Percentiles rank a stretch among this genome's conserved stretches.
phyloP scores from a whole-genome alignment of 1,140 invertebrate species.

The Trichomalopsis sarcophagae region DNA sequence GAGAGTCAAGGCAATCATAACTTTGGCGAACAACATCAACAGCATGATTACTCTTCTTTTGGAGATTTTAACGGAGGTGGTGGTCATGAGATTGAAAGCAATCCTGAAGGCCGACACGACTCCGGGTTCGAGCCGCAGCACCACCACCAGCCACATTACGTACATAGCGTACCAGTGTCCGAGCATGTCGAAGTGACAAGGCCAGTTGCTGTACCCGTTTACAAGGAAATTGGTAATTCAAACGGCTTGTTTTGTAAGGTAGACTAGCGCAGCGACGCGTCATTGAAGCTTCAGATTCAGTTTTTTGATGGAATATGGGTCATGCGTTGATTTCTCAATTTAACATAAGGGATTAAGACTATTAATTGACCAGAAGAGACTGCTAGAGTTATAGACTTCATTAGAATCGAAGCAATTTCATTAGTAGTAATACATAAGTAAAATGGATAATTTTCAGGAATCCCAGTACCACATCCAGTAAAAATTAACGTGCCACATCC shows the following conservation, averaged over 20 bases:
- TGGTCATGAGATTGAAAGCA: conserved; percentile 52
- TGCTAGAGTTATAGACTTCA: not conserved
- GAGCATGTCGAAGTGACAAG: conserved; percentile 84
- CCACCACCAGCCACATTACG: conserved; percentile 60
- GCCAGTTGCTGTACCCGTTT: conserved; percentile 81
- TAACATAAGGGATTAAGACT: not conserved
- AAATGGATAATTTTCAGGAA: conserved; percentile 60
- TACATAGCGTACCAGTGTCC: conserved; percentile 77
- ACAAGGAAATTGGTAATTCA: conserved; percentile 80
- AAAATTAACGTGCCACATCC: conserved; percentile 84
- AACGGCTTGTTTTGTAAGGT: not conserved
- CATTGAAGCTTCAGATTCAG: not conserved
- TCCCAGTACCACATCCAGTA: conserved; percentile 81
- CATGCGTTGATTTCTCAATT: not conserved
- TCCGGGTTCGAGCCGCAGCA: conserved; percentile 37
- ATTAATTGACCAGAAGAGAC: not conserved
- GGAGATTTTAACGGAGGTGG: conserved; percentile 56
- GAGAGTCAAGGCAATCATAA: conserved; percentile 46
- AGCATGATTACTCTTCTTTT: conserved; percentile 55
- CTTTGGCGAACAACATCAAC: conserved; percentile 55
- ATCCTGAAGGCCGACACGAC: conserved; percentile 24
- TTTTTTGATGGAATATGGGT: not conserved
- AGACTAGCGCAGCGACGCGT: not conserved
- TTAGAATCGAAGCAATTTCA: not conserved
- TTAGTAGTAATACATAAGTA: not conserved